Conservation (phyloP, 2,888 invertebrate genomes). For the Eupeodes luniger region DNA sequence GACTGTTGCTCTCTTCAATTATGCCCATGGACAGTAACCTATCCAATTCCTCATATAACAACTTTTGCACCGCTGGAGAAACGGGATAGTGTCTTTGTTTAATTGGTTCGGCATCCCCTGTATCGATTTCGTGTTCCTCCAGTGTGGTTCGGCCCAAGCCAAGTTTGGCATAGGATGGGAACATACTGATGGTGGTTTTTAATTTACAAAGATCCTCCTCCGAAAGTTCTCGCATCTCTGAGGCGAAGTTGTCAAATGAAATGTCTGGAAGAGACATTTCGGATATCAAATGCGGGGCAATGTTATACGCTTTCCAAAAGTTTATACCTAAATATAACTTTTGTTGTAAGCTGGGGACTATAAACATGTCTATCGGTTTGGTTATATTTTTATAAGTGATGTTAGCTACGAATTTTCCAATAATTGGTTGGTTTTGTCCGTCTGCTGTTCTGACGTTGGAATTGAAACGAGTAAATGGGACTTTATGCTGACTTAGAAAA, state of each 20-base stretch:
- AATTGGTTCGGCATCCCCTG: constrained; percentile 21
- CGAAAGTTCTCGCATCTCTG: constrained; percentile 9
- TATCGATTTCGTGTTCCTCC: neutral
- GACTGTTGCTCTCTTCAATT: constrained; percentile 7
- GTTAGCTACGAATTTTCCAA: neutral
- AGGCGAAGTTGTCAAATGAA: neutral
- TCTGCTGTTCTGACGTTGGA: constrained; percentile 7
- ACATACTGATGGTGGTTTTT: neutral
- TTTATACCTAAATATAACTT: constrained; percentile 57
- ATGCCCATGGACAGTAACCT: constrained; percentile 11
- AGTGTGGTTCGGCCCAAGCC: constrained; percentile 43
- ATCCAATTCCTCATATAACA: constrained; percentile 11
- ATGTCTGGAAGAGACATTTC: neutral
- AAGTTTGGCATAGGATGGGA: constrained; percentile 14
- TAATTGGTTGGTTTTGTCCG: neutral
- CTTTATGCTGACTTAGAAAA: neutral
- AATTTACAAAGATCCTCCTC: neutral
- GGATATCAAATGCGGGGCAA: constrained; percentile 28
- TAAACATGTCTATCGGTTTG: neutral
- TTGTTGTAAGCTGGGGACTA: neutral
- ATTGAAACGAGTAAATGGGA: too few species aligned
- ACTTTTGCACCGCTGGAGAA: constrained; percentile 49
- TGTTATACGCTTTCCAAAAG: constrained; percentile 49
- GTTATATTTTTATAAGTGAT: neutral
- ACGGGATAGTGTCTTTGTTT: constrained; percentile 59